Conservation (phyloP, 2,797 vertebrate genomes). For the Agapornis canus region DNA sequence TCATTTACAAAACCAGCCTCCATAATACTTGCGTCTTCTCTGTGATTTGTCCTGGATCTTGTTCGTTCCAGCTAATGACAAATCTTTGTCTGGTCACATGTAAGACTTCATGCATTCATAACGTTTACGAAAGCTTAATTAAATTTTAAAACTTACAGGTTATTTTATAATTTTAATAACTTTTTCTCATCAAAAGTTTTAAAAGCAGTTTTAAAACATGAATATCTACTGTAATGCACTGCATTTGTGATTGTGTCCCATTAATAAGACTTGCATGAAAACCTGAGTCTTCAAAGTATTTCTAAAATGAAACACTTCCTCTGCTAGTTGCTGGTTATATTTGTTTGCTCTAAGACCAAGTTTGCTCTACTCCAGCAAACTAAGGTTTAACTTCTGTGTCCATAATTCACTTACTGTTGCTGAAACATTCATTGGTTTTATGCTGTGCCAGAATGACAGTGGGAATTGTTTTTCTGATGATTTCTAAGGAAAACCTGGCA, state of each 20-base stretch:
- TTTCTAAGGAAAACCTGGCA: neutral
- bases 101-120: neutral
- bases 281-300: neutral
- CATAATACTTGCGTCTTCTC: rapidly evolving
- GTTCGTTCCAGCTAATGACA: neutral
- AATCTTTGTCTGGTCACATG: neutral
- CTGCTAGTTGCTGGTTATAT: neutral
- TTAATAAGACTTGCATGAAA: neutral
- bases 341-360: neutral
- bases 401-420: neutral
- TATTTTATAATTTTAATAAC: neutral
- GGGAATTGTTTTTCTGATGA: neutral
- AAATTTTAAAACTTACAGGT: neutral
- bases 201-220: neutral
- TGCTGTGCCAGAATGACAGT: neutral
- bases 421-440: neutral
- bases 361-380: neutral
- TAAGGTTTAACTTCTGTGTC: neutral
- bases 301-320: neutral
- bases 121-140: neutral
- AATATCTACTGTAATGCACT: neutral
- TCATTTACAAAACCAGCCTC: neutral
- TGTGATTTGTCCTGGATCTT: neutral
- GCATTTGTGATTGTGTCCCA: neutral
- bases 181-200: neutral